These are phyloP conservation scores for Cerastis leucographa DNA, from an alignment of 2,888 invertebrate species.

Conservation along the genomic window DNA sequence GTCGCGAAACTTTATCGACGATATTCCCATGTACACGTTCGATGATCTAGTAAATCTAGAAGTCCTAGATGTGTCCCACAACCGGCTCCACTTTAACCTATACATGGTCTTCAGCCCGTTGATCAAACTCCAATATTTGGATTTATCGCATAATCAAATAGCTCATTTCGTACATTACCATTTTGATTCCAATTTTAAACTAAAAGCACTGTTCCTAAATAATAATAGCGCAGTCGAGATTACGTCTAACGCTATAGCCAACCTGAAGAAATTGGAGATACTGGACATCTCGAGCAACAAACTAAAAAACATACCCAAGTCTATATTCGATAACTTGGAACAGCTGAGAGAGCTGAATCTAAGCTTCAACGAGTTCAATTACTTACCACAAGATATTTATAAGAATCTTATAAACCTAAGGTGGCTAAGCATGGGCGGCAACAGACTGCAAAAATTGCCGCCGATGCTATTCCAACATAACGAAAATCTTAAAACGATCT, in stretches of 20 bases:
- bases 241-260: conserved; percentile 94
- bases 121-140: conserved; percentile 92
- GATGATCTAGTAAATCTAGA: conserved; percentile 91
- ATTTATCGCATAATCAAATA: conserved; percentile 93
- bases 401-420: conserved; percentile 90
- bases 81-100: conserved; percentile 93
- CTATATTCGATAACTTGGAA: conserved; percentile 92
- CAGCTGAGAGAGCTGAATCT: conserved; percentile 91
- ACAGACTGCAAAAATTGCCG: conserved; percentile 91
- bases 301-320: conserved; percentile 92
- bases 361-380: conserved; percentile 91
- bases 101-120: conserved; percentile 94
- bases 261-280: conserved; percentile 92
- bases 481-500: conserved; percentile 90
- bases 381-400: conserved; percentile 91
- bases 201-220: conserved; percentile 92
- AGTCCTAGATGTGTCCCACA: conserved; percentile 93
- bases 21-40: conserved; percentile 92
- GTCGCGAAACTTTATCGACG: conserved; percentile 92
- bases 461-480: conserved; percentile 92
- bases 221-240: conserved; percentile 93
- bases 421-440: conserved; percentile 91
- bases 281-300: conserved; percentile 93
- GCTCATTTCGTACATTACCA: conserved; percentile 94
- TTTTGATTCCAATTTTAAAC: conserved; percentile 93